Percentiles rank a stretch among this genome's conserved stretches.
Evolutionary conservation across 2,888 invertebrate genomes (phyloP).

Genomic region (Cerastis leucographa): DNA sequence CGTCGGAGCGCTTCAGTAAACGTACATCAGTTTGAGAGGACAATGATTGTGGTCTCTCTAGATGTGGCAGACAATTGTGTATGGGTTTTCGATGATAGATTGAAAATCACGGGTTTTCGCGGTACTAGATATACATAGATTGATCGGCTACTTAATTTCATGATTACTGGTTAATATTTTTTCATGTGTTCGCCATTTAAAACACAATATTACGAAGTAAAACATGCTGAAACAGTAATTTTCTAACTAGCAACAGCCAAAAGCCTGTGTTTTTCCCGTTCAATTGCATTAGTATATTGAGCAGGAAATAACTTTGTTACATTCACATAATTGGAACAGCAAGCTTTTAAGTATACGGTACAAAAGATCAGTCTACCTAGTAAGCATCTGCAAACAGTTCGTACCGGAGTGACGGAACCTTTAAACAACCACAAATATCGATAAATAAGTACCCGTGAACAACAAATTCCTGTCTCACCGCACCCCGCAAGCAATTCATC

Average conservation of each 20-base stretch:
- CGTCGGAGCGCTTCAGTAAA: conserved; percentile 40
- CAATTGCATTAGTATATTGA: neutral
- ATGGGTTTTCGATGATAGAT: neutral
- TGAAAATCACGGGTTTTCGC: neutral
- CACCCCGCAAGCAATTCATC: conserved; percentile 18
- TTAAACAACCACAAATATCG: neutral
- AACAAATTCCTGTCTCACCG: neutral
- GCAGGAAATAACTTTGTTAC: neutral
- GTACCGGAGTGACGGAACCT: neutral
- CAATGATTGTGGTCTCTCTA: conserved; percentile 26
- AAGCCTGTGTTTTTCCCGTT: neutral
- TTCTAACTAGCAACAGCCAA: neutral
- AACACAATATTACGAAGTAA: neutral
- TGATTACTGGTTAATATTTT: neutral
- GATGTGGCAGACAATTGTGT: conserved; percentile 25
- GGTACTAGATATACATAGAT: neutral
- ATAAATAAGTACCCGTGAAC: neutral
- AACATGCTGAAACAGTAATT: too few relatives aligned
- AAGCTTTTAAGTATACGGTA: too few relatives aligned
- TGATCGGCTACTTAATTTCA: neutral
- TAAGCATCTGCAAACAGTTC: neutral
- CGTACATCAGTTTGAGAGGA: conserved; percentile 36
- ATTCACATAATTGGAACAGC: neutral
- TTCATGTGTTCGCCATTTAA: too few relatives aligned
- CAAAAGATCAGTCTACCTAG: neutral